Evolutionary conservation across 2,113 vertebrate species (phyloP).

Genomic region (Dolichallabes microphthalmus): DNA sequence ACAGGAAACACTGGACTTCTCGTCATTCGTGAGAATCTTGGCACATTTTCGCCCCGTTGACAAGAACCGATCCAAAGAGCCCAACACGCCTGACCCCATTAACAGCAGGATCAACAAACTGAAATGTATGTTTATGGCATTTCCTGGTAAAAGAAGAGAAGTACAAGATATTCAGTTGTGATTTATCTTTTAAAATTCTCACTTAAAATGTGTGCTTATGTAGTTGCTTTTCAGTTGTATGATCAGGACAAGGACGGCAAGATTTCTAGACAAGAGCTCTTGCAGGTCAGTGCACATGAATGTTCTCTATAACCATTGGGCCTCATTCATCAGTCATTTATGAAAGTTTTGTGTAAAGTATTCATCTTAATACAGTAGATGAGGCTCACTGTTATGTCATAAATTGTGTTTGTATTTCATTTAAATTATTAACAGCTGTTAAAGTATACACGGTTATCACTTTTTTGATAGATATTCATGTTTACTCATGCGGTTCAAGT

Average conservation of each 20-base stretch:
- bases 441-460: background rate
- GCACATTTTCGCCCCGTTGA: constrained; percentile 78
- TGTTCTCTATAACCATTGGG: background rate
- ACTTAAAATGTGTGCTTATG: background rate
- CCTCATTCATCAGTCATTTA: background rate
- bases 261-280: constrained; percentile 77
- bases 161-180: background rate
- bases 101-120: constrained; percentile 78
- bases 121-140: constrained; percentile 69
- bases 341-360: background rate
- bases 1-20: constrained; percentile 73
- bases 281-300: constrained; percentile 68
- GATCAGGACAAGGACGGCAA: constrained; percentile 81
- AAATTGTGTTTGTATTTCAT: background rate
- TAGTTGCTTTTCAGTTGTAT: constrained; percentile 81
- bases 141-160: background rate
- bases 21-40: constrained; percentile 72
- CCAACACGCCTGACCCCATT: constrained; percentile 59
- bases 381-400: background rate
- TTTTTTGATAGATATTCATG: background rate
- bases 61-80: constrained; percentile 47
- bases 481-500: background rate
- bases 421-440: background rate
- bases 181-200: background rate
- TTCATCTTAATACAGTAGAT: background rate